A percentile compares a stretch with the other conserved stretches of the same genome.
phyloP scores from a whole-genome alignment of 92 coral and sea anemone genomes.

The Pocillopora meandrina region DNA sequence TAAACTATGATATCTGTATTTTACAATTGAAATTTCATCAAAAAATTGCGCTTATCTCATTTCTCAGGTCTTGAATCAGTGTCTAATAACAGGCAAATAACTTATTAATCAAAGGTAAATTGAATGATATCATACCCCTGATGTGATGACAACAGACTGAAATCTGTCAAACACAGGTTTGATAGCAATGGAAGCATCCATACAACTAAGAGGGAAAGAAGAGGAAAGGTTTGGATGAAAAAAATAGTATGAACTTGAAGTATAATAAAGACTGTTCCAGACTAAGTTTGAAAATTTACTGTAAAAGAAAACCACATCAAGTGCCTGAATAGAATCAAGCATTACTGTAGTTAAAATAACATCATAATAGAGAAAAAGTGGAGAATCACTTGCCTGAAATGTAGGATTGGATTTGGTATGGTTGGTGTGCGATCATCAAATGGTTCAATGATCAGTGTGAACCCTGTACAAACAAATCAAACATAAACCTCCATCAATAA shows the following conservation, averaged over 20 bases:
- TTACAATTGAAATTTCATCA: no score
- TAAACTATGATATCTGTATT: no score
- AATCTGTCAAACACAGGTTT: slow-evolving; percentile 98
- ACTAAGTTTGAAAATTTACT: no score
- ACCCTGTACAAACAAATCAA: slow-evolving; percentile 56
- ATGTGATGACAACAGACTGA: slow-evolving; percentile 96
- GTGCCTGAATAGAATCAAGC: no score
- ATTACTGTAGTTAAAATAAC: no score
- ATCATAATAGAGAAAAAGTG: no score
- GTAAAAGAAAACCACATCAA: no score
- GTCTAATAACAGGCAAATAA: not conserved
- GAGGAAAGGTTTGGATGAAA: no score
- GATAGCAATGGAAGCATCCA: slow-evolving; percentile 98
- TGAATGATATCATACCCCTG: slow-evolving; percentile 77
- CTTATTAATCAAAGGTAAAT: not conserved
- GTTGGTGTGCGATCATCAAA: slow-evolving; percentile 99
- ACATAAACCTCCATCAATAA: not conserved
- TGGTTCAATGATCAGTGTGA: slow-evolving; percentile 90
- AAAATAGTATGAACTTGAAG: no score
- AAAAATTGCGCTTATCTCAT: no score
- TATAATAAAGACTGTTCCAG: no score
- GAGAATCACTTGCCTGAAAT: slow-evolving; percentile 73
- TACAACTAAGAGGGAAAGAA: slow-evolving; percentile 62
- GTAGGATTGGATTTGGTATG: slow-evolving; percentile 95
- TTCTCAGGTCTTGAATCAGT: no score